phyloP scores from a whole-genome alignment of 35 echinoderm and acorn worm genomes.

The Eucidaris tribuloides region DNA sequence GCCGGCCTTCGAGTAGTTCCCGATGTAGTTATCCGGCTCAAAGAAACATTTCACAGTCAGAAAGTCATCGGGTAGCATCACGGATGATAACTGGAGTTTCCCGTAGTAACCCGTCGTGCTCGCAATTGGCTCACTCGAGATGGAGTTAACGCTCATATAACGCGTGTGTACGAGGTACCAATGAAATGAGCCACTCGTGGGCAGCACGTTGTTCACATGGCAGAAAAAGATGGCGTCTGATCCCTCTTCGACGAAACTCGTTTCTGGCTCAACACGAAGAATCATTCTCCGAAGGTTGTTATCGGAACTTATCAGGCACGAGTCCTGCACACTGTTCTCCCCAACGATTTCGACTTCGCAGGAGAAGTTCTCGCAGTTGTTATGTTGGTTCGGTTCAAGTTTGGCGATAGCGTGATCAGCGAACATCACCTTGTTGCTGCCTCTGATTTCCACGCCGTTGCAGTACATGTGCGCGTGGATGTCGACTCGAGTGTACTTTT shows the following conservation, averaged over 20 bases:
- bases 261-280: background rate
- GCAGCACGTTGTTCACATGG: background rate
- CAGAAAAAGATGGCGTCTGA: slow-evolving; percentile 22
- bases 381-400: background rate
- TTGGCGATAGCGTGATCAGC: background rate
- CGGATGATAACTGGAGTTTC: background rate
- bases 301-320: background rate
- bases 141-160: slow-evolving; percentile 7
- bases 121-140: slow-evolving; percentile 17
- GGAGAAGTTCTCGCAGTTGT: background rate
- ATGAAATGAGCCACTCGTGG: background rate
- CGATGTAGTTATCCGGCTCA: background rate
- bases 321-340: background rate
- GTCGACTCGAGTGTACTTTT: background rate
- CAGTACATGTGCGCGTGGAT: slow-evolving; percentile 2
- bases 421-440: background rate
- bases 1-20: background rate
- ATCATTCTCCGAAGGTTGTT: background rate
- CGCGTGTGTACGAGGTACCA: slow-evolving; percentile 5
- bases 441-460: background rate
- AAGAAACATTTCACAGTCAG: slow-evolving; percentile 14
- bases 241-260: slow-evolving; percentile 10
- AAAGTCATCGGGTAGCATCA: slow-evolving; percentile 1
- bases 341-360: slow-evolving; percentile 10
- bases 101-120: slow-evolving; percentile 15